Evolutionary conservation across 2,113 vertebrate genomes (phyloP).

Genomic region (Zosterops borbonicus): DNA sequence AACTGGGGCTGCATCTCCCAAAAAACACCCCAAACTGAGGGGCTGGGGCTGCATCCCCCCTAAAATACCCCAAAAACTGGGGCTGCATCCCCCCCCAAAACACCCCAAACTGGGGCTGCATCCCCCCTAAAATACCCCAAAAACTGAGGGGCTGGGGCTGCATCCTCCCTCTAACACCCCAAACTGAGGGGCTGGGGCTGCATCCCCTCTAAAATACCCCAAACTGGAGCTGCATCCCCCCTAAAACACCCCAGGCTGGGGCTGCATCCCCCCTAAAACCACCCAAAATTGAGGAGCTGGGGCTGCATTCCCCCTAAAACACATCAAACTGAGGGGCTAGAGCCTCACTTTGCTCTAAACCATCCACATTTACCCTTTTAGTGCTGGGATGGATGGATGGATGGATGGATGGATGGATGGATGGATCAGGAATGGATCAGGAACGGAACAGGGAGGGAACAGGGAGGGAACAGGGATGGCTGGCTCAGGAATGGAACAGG

Average conservation of each 20-base stretch:
- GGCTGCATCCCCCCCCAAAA: too few relatives aligned
- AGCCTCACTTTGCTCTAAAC: not conserved
- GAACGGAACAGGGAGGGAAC: too few relatives aligned
- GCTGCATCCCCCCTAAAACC: not conserved
- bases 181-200: not conserved
- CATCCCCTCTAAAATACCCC: accelerated
- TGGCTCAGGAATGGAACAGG: not conserved
- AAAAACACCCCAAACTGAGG: accelerated
- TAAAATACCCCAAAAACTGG: not conserved
- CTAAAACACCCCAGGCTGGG: too few relatives aligned
- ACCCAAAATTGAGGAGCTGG: too few relatives aligned
- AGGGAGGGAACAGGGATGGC: not conserved
- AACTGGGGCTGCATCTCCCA: not conserved
- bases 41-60: too few relatives aligned
- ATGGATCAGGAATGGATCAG: too few relatives aligned
- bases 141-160: not conserved
- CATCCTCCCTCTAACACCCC: accelerated
- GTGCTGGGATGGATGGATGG: not conserved
- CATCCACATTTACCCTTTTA: not conserved
- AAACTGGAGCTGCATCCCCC: too few relatives aligned
- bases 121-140: too few relatives aligned
- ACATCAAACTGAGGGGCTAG: not conserved
- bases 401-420: not conserved
- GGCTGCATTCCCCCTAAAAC: not conserved
- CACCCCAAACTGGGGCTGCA: too few relatives aligned